Evolutionary conservation across 1,140 invertebrate genomes (phyloP), one percentile per base, ranked within the genome.

Genomic region (Trypoxylus dichotomus): DNA sequence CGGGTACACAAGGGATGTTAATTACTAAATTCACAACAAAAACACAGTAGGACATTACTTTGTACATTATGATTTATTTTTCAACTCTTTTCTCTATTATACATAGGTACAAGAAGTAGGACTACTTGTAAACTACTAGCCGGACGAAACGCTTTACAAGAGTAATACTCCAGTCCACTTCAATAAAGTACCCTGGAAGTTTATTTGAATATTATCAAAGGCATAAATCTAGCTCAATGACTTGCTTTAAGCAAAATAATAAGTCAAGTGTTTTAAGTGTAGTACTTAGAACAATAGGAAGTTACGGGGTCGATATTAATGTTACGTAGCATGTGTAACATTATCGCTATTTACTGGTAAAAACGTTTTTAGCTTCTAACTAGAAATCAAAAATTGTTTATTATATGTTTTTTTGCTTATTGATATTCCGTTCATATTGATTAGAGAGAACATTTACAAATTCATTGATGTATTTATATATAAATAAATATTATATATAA

Each of bases 11-110:
- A 75, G 74, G 74, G 74, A 47, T 75, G 74, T 27, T 75, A 75
- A 75, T 75, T 75, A 75, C 43, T 43, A 43, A 75, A 47, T 47
- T 75, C 74, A 75, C 74, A 54, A 54, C 47, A 75, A 75, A 75
- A 75, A 75, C 74, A 47, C 74, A 75, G 74, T 54, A 32, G 41
- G 74, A 27, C 15, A 29, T 54, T 75, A 43, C 41, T 74, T 74
- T 74, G 41, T 47, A 75, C 21, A 47, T 47, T 29, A 54, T 75
- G 43, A 75, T 75, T 75, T 75, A 75, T 75, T 75, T n/a, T 75
- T 19, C 25, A 75, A 75, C 41, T 75, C 74, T 75, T 75, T 15
- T 54, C 24, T 47, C 8, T 43, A 24, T n/a, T 54, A n/a, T 75
- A 75, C 74, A 21, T 24, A 19, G 11, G 37, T 29, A n/a, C 10